These are phyloP conservation scores for Strigops habroptila DNA, from an alignment of 2,113 vertebrate species.

Conservation along the genomic window DNA sequence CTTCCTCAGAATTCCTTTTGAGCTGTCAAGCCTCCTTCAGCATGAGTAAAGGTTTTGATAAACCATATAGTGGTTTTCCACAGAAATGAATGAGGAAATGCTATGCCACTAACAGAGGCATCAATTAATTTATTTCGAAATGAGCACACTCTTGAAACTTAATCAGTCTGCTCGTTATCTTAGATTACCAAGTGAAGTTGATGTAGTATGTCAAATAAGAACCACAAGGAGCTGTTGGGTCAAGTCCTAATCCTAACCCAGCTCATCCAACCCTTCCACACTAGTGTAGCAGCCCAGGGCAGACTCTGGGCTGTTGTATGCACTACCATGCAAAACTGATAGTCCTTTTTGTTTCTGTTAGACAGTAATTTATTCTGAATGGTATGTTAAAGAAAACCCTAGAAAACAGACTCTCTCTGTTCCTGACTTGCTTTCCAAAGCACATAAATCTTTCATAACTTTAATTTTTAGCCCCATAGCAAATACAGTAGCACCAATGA, in stretches of 20 bases:
- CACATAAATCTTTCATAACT: constrained; percentile 12
- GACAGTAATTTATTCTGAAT: neutral
- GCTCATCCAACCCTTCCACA: neutral
- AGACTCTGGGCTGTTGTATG: neutral
- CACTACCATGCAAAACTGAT: neutral
- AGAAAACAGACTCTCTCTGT: neutral
- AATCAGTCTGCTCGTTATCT: neutral
- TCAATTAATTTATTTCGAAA: neutral
- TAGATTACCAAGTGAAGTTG: neutral
- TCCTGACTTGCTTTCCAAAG: constrained; percentile 9
- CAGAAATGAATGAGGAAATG: neutral
- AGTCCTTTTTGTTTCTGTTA: neutral
- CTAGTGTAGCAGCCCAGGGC: neutral
- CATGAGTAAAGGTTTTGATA: neutral
- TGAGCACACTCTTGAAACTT: neutral
- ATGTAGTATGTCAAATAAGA: neutral
- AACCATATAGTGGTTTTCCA: neutral
- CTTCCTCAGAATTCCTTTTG: neutral
- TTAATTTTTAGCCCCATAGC: neutral
- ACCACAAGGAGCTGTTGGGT: neutral
- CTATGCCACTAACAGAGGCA: neutral
- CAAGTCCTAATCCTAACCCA: neutral
- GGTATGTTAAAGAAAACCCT: neutral
- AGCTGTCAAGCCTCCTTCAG: neutral
- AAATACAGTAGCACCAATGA: neutral